phyloP scores from a whole-genome alignment of 2,113 vertebrate species.

The Holacanthus passer region DNA sequence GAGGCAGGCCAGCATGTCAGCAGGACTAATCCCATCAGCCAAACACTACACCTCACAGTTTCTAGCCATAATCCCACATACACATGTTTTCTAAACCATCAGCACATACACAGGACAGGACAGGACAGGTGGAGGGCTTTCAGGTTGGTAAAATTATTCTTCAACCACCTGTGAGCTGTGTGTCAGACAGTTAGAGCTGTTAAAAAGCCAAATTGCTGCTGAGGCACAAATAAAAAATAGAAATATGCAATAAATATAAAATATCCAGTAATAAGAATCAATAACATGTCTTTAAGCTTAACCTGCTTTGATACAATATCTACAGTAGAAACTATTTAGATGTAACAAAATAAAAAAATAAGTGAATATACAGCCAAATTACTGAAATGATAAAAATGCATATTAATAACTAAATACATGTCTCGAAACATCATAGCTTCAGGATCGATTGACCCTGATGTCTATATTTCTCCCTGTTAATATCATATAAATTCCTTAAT shows the following conservation, averaged over 20 bases:
- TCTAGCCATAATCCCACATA: conserved; percentile 9
- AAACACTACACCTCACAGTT: conserved; percentile 18
- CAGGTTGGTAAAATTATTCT: not conserved
- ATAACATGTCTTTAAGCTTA: not conserved
- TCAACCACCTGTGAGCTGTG: not conserved
- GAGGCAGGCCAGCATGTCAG: conserved; percentile 32
- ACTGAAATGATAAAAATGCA: not conserved
- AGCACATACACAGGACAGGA: not conserved
- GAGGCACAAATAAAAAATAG: not conserved
- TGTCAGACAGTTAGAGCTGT: not conserved
- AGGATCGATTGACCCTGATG: too few relatives aligned
- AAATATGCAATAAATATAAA: not conserved
- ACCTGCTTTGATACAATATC: not conserved
- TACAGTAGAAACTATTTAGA: not conserved
- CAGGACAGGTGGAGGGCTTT: not conserved
- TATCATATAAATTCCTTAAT: not conserved
- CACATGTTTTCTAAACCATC: not conserved
- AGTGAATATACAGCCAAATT: not conserved
- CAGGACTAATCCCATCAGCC: conserved; percentile 48
- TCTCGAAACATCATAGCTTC: too few relatives aligned
- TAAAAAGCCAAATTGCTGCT: not conserved
- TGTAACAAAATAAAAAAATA: not conserved
- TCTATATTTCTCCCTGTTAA: not conserved
- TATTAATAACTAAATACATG: not conserved
- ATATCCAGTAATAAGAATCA: not conserved